Base-by-base conservation (phyloP, 2,888 invertebrate species). In the Cynaeus angustus region DNA sequence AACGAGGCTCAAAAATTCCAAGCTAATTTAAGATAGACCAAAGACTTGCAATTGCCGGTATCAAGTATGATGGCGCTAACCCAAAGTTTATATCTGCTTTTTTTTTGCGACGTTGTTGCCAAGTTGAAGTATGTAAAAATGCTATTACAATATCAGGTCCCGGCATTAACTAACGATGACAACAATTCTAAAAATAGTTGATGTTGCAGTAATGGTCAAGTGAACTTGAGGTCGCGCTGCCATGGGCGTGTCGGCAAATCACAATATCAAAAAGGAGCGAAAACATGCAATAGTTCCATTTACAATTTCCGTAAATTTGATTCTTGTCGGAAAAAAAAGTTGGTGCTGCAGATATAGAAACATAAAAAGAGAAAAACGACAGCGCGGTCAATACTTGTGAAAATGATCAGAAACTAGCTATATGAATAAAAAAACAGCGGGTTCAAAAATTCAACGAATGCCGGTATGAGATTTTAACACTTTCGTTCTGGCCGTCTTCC, bases 161-260 rank as follows among this genome's bases (percentile, higher is more conserved):
- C 48, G n/a, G 53, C 53, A 75, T 78, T 78, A 74, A 78, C 73
- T 77, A 75, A 74, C 72, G 72, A 80, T 82, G 81, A 82, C 81
- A 78, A 75, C 78, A 78, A 64, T 30, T 74, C 80, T 82, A 82
- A 79, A 81, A 80, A 81, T 82, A 82, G 78, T 59, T 58, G 66
- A 72, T 75, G 72, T 74, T 72, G 66, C 69, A 68, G 74, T 73
- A 74, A 75, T 77, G 78, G 77, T 77, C 76, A 77, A 75, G 69
- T 75, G 72, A 71, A 75, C 72, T 69, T 68, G 74, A 76, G 77
- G 77, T 74, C 76, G 66, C 48, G 62, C 26, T 64, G 41, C 33
- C 55, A 69, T 74, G 74, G 75, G 74, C 73, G 76, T 75, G 74
- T 43, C 61, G 45, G 21, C 14, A 14, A 33, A 55, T 55, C 14